These are phyloP conservation scores for Archegozetes longisetosus DNA, from an alignment of 1,140 invertebrate species.

Conservation along the genomic window DNA sequence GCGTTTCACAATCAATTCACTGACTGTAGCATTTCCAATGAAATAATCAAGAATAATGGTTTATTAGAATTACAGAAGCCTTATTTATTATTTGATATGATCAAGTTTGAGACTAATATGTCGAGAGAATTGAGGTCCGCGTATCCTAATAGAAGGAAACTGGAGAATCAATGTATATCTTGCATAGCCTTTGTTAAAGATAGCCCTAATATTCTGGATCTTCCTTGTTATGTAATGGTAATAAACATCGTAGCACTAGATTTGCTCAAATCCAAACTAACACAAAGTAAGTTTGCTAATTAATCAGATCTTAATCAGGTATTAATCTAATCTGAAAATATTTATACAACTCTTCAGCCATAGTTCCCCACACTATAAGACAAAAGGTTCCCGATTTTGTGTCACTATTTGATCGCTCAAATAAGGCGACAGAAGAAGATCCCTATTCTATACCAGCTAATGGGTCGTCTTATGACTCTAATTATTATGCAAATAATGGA, in stretches of 20 bases:
- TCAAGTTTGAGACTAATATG: slow-evolving; percentile 70
- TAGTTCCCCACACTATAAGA: not conserved
- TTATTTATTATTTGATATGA: slow-evolving; percentile 92
- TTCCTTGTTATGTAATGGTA: slow-evolving; percentile 82
- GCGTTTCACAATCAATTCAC: slow-evolving; percentile 31
- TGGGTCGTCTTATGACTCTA: not conserved
- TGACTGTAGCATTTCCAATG: slow-evolving; percentile 52
- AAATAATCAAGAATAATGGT: slow-evolving; percentile 68
- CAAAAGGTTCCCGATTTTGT: slow-evolving; percentile 12
- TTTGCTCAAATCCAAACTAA: slow-evolving; percentile 62
- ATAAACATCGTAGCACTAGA: slow-evolving; percentile 89
- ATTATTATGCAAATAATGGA: slow-evolving; percentile 2
- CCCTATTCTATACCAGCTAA: slow-evolving; percentile 5
- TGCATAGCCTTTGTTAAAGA: slow-evolving; percentile 75
- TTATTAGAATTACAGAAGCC: slow-evolving; percentile 77
- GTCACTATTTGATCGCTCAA: slow-evolving; percentile 10
- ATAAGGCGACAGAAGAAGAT: not conserved
- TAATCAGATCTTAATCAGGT: not conserved
- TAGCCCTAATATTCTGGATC: slow-evolving; percentile 53
- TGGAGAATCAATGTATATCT: slow-evolving; percentile 78
- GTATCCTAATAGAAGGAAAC: slow-evolving; percentile 70
- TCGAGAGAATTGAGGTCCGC: slow-evolving; percentile 49
- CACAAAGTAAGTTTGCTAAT: slow-evolving; percentile 15
- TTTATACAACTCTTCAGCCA: not conserved
- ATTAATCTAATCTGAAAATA: not conserved